Evolutionary conservation across 2,797 vertebrate species (phyloP).

Genomic region (Trichosurus vulpecula): DNA sequence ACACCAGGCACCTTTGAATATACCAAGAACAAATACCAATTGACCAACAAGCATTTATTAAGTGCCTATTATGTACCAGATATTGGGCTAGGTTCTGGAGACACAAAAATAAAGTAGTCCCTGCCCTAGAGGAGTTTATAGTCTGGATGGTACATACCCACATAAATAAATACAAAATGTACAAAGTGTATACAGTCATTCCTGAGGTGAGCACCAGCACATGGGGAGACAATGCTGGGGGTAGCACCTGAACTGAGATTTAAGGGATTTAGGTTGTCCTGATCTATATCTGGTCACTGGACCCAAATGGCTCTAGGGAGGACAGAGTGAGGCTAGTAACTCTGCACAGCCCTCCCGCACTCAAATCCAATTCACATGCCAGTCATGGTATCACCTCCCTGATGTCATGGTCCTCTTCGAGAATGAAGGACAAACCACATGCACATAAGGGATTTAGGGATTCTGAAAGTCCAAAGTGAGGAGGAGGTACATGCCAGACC

Average conservation of each 20-base stretch:
- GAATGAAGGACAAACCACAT: no score
- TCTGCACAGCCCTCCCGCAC: no score
- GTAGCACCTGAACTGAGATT: not conserved
- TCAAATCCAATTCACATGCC: no score
- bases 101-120: not conserved
- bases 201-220: not conserved
- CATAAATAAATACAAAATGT: not conserved
- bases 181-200: not conserved
- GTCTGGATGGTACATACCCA: not conserved
- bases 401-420: no score
- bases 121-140: not conserved
- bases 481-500: not conserved
- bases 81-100: not conserved
- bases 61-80: not conserved
- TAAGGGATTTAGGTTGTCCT: not conserved
- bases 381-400: no score
- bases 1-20: not conserved
- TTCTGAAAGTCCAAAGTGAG: not conserved
- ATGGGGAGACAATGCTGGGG: not conserved
- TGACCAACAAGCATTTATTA: not conserved
- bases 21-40: not conserved
- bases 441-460: not conserved
- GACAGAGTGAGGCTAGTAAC: no score
- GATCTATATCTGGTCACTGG: no score
- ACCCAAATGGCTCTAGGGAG: no score